phyloP scores from a whole-genome alignment of 2,888 invertebrate genomes.

The Acleris emargana region DNA sequence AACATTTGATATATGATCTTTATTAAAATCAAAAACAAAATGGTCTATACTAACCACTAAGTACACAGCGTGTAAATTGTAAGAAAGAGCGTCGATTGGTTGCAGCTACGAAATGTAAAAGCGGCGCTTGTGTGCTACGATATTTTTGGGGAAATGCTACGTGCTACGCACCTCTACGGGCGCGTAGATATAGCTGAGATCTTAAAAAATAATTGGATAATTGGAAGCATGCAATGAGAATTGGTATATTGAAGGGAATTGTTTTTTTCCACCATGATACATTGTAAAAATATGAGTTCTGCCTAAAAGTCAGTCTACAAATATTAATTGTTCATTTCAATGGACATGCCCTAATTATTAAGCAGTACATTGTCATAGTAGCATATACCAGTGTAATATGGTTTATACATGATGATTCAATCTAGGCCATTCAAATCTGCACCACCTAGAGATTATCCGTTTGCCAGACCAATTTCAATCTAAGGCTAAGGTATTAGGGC shows the following conservation, averaged over 20 bases:
- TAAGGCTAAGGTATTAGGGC: background rate
- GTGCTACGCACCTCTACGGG: slow-evolving; percentile 30
- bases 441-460: slow-evolving; percentile 1
- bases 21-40: too few relatives aligned
- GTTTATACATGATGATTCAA: slow-evolving; percentile 17
- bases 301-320: background rate
- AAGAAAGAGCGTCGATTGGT: too few relatives aligned
- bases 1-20: too few relatives aligned
- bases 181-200: slow-evolving; percentile 9
- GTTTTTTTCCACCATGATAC: too few relatives aligned
- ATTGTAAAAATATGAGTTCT: too few relatives aligned
- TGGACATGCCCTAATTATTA: background rate
- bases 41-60: too few relatives aligned
- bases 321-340: background rate
- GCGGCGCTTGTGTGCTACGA: slow-evolving; percentile 19
- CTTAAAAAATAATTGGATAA: background rate
- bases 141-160: slow-evolving; percentile 35
- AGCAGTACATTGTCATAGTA: background rate
- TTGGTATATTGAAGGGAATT: too few relatives aligned
- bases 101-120: too few relatives aligned
- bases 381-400: slow-evolving; percentile 2
- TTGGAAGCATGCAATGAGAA: too few relatives aligned
- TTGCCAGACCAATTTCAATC: background rate
- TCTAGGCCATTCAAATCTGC: slow-evolving; percentile 25
- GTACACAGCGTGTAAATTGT: too few relatives aligned